Evolutionary conservation across 1,140 invertebrate genomes (phyloP).

Genomic region (Eufriesea mexicana): DNA sequence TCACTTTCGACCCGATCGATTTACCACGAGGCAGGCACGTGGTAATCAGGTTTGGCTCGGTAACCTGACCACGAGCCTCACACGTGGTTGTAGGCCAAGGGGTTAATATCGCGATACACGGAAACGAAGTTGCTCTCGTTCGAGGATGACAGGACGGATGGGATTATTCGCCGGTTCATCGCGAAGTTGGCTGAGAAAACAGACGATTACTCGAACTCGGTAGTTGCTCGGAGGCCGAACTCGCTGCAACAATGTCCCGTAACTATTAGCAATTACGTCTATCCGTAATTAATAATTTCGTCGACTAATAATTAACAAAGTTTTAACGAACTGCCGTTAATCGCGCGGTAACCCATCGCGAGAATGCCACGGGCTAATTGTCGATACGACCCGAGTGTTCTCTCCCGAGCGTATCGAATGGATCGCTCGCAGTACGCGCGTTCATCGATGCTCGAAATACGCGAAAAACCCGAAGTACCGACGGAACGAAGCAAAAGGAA

Average conservation of each 20-base stretch:
- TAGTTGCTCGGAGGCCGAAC: background rate
- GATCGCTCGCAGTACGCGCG: too few species aligned
- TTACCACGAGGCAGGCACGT: too few species aligned
- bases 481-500: background rate
- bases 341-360: background rate
- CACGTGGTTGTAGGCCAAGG: too few species aligned
- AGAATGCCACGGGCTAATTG: background rate
- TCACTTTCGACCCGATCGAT: too few species aligned
- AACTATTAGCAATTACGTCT: background rate
- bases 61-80: too few species aligned
- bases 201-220: background rate
- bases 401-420: background rate
- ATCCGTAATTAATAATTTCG: constrained; percentile 25
- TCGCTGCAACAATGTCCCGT: background rate
- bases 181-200: background rate
- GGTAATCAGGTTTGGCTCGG: too few species aligned
- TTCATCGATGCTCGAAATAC: background rate
- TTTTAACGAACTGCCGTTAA: constrained; percentile 29
- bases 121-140: too few species aligned
- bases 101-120: too few species aligned
- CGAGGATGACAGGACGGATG: too few species aligned
- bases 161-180: too few species aligned
- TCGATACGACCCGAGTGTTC: background rate
- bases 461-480: background rate
- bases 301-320: constrained; percentile 43